Conservation (phyloP, 2,113 vertebrate species). For the Trogon melanurus region DNA sequence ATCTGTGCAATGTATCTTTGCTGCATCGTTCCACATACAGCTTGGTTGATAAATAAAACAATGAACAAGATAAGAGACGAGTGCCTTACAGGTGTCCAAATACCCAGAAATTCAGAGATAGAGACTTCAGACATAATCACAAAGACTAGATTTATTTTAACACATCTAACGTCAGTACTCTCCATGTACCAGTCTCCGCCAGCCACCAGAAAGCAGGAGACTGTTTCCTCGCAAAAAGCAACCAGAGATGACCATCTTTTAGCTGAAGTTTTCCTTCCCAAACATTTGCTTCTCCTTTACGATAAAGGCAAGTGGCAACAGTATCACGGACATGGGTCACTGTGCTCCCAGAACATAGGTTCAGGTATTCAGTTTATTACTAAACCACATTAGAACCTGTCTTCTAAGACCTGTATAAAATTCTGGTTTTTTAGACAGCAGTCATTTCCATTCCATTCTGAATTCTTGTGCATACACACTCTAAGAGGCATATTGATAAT, state of each 20-base stretch:
- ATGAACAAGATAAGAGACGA: neutral
- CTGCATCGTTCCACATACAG: neutral
- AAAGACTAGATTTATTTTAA: neutral
- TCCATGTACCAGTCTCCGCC: neutral
- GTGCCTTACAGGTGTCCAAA: neutral
- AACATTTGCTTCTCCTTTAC: neutral
- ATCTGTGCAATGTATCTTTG: neutral
- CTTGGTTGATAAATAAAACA: neutral
- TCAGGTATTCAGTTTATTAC: neutral
- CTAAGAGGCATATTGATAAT: neutral
- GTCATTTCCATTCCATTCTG: neutral
- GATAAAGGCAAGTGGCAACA: neutral
- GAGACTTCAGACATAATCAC: neutral
- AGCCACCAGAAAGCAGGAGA: neutral
- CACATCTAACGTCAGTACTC: neutral
- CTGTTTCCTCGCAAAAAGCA: neutral
- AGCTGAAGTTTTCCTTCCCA: neutral
- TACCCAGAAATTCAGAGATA: neutral
- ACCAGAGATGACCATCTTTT: neutral
- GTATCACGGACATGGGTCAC: fast-evolving
- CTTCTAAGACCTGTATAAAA: neutral
- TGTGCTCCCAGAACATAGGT: neutral
- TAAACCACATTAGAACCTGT: neutral
- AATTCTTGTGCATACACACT: too few relatives aligned
- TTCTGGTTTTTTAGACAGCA: neutral